Conservation (phyloP, 2,888 invertebrate genomes). For the Rosalia funebris region DNA sequence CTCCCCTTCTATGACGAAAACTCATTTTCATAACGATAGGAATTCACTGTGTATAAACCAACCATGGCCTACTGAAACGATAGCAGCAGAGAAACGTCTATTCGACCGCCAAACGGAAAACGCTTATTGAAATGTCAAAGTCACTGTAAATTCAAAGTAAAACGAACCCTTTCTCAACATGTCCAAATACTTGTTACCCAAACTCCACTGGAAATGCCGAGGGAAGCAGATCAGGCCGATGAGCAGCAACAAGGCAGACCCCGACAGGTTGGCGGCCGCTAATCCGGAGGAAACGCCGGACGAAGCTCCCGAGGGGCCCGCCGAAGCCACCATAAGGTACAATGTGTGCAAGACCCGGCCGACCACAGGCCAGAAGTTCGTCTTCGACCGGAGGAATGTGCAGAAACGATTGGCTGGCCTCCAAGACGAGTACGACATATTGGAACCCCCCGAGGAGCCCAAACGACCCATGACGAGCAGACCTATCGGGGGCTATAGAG, state of each 20-base stretch:
- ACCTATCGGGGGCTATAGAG: constrained; percentile 40
- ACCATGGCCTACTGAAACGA: too few relatives aligned
- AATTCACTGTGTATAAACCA: too few relatives aligned
- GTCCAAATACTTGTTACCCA: constrained; percentile 18
- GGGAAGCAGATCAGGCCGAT: neutral
- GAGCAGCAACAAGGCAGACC: constrained; percentile 6
- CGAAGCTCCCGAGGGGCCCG: neutral
- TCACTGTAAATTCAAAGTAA: too few relatives aligned
- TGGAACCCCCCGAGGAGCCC: constrained; percentile 5
- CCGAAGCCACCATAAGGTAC: constrained; percentile 21
- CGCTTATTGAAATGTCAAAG: too few relatives aligned
- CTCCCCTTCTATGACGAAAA: too few relatives aligned
- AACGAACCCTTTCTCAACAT: too few relatives aligned
- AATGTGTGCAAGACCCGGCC: constrained; percentile 31
- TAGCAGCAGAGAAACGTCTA: too few relatives aligned
- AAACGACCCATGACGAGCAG: neutral
- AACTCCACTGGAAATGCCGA: neutral
- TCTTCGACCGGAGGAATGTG: constrained; percentile 26
- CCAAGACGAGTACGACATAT: constrained; percentile 10
- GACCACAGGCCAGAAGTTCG: constrained; percentile 26
- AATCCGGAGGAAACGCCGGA: neutral
- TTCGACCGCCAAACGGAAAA: too few relatives aligned
- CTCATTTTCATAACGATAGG: too few relatives aligned
- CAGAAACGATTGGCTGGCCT: constrained; percentile 3
- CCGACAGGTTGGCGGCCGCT: neutral